Evolutionary conservation across 2,888 invertebrate genomes (phyloP), one percentile per base, ranked within the genome.

Genomic region (Cactoblastis cactorum): DNA sequence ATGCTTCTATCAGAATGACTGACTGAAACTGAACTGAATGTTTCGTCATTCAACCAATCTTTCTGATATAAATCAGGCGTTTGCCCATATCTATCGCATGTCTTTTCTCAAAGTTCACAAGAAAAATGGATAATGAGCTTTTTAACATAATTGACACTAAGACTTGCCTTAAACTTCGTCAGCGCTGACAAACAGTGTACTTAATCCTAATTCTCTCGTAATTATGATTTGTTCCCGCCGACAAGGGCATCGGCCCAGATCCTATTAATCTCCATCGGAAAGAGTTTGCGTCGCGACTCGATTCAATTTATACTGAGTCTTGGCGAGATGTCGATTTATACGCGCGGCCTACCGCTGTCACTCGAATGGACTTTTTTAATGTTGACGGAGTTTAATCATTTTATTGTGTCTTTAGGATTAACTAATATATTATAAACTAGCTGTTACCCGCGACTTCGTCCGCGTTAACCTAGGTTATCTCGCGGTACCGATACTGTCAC

Each of bases 241-340:
- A 28, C 37, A 22, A 24, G 15, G 15, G 37, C 35, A 14, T 37
- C n/a, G 24, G 28, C 37, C 47, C 24, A 3, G 15, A 15, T 19
- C 37, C 24, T 37, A 48, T 48, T 37, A 17, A 37, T 48, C 47
- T 48, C 15, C 37, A 48, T 48, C 24, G 22, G 37, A 48, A 37
- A 48, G 37, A 37, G 47, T 48, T 48, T 19, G 24, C 47, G 12
- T 15, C 47, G 41, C 24, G 28, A 38, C 37, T 37, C 47, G 37
- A 48, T 48, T 48, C 47, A 48, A 48, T 48, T 48, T 37, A 22
- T 48, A 38, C 47, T 6, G 9, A 19, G 14, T 8, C 12, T 18
- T 18, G 39, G 9, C 18, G 15, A 37, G 24, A 15, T 28, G 47
- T 15, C 38, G 35, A 48, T 35, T 48, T 15, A 48, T 17, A 24